Base-by-base conservation (phyloP, 2,797 vertebrate genomes). In the Sorex maritimensis region DNA sequence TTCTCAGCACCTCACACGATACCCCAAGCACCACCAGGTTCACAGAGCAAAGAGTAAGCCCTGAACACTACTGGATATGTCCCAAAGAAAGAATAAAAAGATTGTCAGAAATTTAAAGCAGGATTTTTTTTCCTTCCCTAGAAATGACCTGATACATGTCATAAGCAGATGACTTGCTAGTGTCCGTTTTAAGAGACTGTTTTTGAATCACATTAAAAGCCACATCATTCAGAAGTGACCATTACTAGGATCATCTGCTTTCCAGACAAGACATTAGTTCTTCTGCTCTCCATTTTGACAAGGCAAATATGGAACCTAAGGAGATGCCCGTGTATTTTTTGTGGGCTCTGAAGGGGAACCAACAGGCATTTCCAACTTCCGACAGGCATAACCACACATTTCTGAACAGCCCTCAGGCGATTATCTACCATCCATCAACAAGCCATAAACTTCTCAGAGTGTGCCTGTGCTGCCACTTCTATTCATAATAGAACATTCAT, bases 401-500 rank as follows among this genome's bases (percentile, higher is more conserved):
- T 92, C 80, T 71, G 41, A 69, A 68, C 4, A 13, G 19, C 79
- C 58, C 69, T 84, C 30, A n/a, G 44, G 58, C 78, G 78, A 75
- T 38, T 84, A 78, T 26, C 78, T 69, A 68, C 65, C 52, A 38
- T 38, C 85, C 44, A 80, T 92, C 77, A 84, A 58, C 81, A 81
- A 92, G 68, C 58, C 83, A 55, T 15, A 49, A 65, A 81, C 49
- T 63, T 88, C 79, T 69, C 72, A 11, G 17, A 72, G 17, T 49
- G 44, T 52, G 23, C 46, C 82, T 34, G 9, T 2, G n/a, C 44
- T 26, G 86, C 78, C 38, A 49, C 74, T 92, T 94, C 61, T 61
- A 75, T 89, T 94, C 67, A 73, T 72, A 79, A 89, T 19, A 0
- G 23, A 92, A 89, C 93, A 81, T 92, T 91, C 94, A 86, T 93